phyloP scores from a whole-genome alignment of 2,797 vertebrate species.

The Pelochelys cantorii region DNA sequence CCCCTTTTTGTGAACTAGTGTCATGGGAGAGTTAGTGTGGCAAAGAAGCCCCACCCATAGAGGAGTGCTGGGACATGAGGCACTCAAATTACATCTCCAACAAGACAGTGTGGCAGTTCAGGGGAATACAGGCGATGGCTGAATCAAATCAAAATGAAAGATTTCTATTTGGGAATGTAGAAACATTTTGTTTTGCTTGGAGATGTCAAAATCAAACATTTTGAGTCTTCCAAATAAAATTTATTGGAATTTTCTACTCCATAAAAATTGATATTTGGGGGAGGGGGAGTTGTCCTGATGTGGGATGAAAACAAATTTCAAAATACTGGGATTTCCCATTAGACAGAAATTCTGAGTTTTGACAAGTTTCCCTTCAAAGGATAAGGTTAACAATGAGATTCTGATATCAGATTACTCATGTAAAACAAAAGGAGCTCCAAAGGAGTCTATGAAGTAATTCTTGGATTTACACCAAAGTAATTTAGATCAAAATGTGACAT shows the following conservation, averaged over 20 bases:
- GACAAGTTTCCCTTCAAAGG: constrained; percentile 55
- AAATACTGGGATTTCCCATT: constrained; percentile 22
- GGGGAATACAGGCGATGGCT: background rate
- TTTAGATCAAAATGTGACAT: constrained; percentile 51
- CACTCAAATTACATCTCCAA: background rate
- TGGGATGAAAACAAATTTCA: constrained; percentile 1
- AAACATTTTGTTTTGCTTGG: constrained; percentile 35
- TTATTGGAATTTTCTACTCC: background rate
- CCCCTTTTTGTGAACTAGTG: rapidly evolving
- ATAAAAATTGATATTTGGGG: background rate
- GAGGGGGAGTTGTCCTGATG: background rate
- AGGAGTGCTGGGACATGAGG: background rate
- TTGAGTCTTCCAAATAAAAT: background rate
- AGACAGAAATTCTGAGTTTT: constrained; percentile 35
- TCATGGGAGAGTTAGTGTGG: background rate
- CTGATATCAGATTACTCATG: constrained; percentile 54
- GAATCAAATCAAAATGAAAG: background rate
- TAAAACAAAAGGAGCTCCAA: constrained; percentile 48
- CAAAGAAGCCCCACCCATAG: background rate
- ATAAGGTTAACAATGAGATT: constrained; percentile 60
- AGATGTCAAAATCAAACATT: background rate
- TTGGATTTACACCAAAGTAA: constrained; percentile 45
- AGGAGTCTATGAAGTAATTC: constrained; percentile 29
- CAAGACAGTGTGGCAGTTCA: background rate
- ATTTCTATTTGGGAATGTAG: background rate